Evolutionary conservation across 2,113 vertebrate genomes (phyloP).

Genomic region (Hemicordylus capensis): DNA sequence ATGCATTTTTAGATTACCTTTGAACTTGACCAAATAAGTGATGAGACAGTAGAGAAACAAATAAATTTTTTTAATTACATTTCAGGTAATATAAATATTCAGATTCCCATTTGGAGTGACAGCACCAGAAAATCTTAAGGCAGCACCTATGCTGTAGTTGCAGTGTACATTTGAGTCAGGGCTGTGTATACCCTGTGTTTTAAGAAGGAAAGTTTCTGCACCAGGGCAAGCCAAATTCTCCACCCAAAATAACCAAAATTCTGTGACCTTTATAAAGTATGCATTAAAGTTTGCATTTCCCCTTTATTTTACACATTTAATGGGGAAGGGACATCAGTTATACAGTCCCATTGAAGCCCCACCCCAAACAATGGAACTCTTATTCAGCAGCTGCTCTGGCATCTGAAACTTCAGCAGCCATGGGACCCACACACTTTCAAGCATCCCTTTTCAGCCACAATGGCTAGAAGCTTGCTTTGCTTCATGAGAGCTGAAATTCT

Average conservation of each 20-base stretch:
- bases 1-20: not conserved
- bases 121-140: not conserved
- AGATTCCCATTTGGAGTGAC: not conserved
- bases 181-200: not conserved
- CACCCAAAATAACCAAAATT: too few relatives aligned
- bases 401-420: not conserved
- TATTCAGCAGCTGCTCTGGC: not conserved
- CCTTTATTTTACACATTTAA: not conserved
- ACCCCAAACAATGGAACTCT: not conserved
- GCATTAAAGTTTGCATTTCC: not conserved
- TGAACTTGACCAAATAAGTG: not conserved
- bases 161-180: not conserved
- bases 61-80: slow-evolving; percentile 60
- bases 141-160: slow-evolving; percentile 19
- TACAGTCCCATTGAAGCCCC: not conserved
- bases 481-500: not conserved
- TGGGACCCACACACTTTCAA: not conserved
- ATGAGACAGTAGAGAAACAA: not conserved
- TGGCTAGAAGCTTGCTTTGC: not conserved
- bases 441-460: not conserved
- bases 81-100: slow-evolving; percentile 73
- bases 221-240: not conserved
- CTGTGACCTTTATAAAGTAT: not conserved
- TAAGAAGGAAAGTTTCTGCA: not conserved
- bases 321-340: not conserved